Evolutionary conservation across 2,888 invertebrate genomes (phyloP).

Genomic region (Tenthredo scrophulariae): DNA sequence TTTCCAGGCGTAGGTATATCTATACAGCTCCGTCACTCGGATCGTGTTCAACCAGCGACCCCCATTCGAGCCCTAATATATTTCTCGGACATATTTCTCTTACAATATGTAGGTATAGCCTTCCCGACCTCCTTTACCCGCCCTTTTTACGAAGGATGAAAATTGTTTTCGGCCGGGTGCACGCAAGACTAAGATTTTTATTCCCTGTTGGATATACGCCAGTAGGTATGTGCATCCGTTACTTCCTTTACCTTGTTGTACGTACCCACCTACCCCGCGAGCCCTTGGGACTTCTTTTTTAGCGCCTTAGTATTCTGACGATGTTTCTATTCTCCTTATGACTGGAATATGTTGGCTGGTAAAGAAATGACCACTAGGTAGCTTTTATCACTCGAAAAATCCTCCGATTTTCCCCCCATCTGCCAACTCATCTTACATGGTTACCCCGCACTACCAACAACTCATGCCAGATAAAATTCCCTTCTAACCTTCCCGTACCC

Average conservation of each 20-base stretch:
- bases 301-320: conserved; percentile 41
- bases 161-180: conserved; percentile 30
- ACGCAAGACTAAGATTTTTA: conserved; percentile 37
- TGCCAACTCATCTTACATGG: conserved; percentile 56
- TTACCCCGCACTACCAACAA: conserved; percentile 54
- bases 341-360: conserved; percentile 29
- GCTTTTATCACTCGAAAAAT: conserved; percentile 63
- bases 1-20: neutral
- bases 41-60: neutral
- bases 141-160: conserved; percentile 20
- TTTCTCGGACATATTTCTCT: conserved; percentile 8
- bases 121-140: neutral
- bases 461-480: conserved; percentile 56
- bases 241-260: neutral
- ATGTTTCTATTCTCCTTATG: conserved; percentile 3
- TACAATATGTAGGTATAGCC: conserved; percentile 10
- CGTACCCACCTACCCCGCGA: neutral
- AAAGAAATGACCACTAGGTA: conserved; percentile 57
- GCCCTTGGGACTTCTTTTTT: conserved; percentile 17
- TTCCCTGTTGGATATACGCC: conserved; percentile 27
- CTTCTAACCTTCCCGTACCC: conserved; percentile 5
- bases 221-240: neutral
- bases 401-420: conserved; percentile 53
- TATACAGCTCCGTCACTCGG: neutral
- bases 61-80: neutral